Evolutionary conservation across 2,888 invertebrate genomes (phyloP).

Genomic region (Idaea biselata): DNA sequence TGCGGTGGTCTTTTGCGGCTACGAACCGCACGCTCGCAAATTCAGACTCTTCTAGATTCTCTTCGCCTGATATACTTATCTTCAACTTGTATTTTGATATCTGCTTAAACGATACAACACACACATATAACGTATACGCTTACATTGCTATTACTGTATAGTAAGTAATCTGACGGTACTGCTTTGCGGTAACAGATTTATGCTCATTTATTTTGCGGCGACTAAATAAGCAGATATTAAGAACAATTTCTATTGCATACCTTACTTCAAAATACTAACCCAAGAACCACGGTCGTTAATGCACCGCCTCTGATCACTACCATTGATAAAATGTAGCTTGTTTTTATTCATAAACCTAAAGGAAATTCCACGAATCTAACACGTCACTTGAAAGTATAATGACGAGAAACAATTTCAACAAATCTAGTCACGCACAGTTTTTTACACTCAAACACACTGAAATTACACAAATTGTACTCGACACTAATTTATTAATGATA

Average conservation of each 20-base stretch:
- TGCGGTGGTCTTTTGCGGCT: constrained; percentile 80
- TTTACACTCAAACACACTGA: constrained; percentile 48
- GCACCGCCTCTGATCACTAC: constrained; percentile 74
- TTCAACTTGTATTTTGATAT: constrained; percentile 65
- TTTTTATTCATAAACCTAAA: constrained; percentile 59
- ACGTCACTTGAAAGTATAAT: constrained; percentile 42
- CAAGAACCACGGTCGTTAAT: constrained; percentile 71
- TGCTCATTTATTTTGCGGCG: constrained; percentile 4
- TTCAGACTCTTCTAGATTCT: constrained; percentile 76
- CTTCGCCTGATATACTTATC: constrained; percentile 69
- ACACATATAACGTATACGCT: constrained; percentile 21
- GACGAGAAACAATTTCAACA: constrained; percentile 33
- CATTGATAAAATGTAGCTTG: constrained; percentile 65
- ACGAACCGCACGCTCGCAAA: constrained; percentile 77
- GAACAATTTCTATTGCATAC: constrained; percentile 59
- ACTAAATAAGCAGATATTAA: constrained; percentile 57
- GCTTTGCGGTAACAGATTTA: constrained; percentile 8
- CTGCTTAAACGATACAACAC: constrained; percentile 48
- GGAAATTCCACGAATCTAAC: constrained; percentile 78
- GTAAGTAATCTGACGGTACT: neutral
- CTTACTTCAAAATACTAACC: constrained; percentile 66
- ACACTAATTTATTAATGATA: constrained; percentile 48
- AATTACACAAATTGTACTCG: constrained; percentile 43
- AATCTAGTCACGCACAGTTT: constrained; percentile 49
- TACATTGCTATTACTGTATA: constrained; percentile 21